phyloP scores from a whole-genome alignment of 2,797 vertebrate genomes.

The Anniella stebbinsi region DNA sequence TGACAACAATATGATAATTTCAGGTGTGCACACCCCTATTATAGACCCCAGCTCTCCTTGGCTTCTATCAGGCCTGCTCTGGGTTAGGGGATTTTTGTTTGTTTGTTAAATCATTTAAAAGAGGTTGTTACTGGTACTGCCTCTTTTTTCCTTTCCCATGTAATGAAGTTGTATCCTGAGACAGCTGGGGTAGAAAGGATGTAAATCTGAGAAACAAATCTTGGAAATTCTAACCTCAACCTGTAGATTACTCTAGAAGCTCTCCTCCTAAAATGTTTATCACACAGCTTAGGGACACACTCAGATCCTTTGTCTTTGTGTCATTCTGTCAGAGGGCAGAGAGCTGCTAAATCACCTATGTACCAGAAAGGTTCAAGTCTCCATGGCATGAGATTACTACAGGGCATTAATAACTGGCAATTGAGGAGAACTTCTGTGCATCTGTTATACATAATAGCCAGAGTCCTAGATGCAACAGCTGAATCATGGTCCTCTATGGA shows the following conservation, averaged over 20 bases:
- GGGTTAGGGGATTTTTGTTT: neutral
- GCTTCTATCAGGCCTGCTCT: neutral
- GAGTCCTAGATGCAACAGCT: constrained; percentile 18
- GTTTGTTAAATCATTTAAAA: neutral
- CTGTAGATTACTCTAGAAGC: neutral
- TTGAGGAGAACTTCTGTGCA: constrained; percentile 31
- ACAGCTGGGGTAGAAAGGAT: neutral
- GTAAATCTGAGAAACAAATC: neutral
- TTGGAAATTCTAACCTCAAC: neutral
- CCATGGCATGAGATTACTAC: neutral
- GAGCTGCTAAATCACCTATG: neutral
- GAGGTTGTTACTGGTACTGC: neutral
- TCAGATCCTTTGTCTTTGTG: neutral
- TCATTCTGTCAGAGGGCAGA: too few relatives aligned
- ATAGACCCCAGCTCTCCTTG: neutral
- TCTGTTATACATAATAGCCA: constrained; percentile 1
- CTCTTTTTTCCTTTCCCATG: neutral
- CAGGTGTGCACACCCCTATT: too few relatives aligned
- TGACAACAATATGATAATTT: too few relatives aligned
- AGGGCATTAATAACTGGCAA: constrained; percentile 18
- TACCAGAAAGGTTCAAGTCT: neutral
- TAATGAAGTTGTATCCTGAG: neutral
- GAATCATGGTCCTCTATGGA: constrained; percentile 46
- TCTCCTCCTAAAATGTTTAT: neutral
- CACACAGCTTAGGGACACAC: neutral